Conservation (phyloP, 2,888 invertebrate species). For the Calameuta idolon region DNA sequence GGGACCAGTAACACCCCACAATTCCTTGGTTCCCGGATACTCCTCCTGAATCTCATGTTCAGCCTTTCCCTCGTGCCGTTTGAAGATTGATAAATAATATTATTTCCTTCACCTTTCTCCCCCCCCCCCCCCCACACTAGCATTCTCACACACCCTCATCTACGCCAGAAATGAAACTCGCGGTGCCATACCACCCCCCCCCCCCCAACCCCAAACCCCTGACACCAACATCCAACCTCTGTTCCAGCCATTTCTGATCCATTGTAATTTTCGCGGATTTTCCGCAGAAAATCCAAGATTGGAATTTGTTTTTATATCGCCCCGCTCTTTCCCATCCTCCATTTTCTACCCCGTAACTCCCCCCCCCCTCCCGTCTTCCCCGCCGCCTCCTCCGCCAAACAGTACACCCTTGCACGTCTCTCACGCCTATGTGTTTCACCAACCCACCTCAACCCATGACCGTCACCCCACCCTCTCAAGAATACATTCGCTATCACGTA, state of each 20-base stretch:
- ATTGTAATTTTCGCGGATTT: constrained; percentile 11
- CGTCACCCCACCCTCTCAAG: too few relatives aligned
- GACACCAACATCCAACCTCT: neutral
- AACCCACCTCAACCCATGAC: too few relatives aligned
- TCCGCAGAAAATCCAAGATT: constrained; percentile 34
- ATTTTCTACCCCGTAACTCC: neutral
- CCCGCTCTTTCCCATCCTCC: neutral
- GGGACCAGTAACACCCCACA: too few relatives aligned
- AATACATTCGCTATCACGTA: too few relatives aligned
- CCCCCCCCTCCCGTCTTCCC: neutral
- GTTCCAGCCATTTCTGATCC: constrained; percentile 22
- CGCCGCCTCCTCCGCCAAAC: neutral
- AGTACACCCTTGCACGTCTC: too few relatives aligned
- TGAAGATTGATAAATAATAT: constrained; percentile 58
- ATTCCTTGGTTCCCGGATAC: too few relatives aligned
- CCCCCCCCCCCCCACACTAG: too few relatives aligned
- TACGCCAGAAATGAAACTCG: neutral
- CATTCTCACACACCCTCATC: neutral
- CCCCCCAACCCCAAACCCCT: neutral
- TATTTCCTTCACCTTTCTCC: constrained; percentile 35
- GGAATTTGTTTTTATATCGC: constrained; percentile 4
- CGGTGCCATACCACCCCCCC: neutral
- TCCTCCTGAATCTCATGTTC: constrained; percentile 12
- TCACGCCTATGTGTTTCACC: too few relatives aligned
- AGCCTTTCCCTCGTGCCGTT: constrained; percentile 13